phyloP scores from a whole-genome alignment of 2,113 vertebrate genomes.

The Bubo bubo region DNA sequence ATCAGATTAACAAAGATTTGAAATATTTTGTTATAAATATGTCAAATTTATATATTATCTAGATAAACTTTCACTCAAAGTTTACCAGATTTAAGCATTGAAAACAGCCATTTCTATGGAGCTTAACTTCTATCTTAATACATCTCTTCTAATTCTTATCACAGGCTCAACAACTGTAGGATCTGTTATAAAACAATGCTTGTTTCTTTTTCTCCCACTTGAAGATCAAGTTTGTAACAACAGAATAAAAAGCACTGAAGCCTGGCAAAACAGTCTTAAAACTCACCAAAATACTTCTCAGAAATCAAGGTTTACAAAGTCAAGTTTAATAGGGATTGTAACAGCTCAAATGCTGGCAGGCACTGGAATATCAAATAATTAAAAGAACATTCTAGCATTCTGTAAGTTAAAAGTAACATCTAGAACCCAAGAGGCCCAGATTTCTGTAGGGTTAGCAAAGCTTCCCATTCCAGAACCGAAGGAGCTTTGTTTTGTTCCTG shows the following conservation, averaged over 20 bases:
- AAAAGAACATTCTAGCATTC: slow-evolving; percentile 5
- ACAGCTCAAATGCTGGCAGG: not conserved
- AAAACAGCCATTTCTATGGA: not conserved
- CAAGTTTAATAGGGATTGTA: not conserved
- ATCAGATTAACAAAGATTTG: not conserved
- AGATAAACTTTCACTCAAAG: not conserved
- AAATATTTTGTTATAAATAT: not conserved
- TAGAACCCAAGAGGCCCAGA: not conserved
- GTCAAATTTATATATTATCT: not conserved
- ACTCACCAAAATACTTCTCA: slow-evolving; percentile 29
- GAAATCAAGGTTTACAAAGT: slow-evolving; percentile 21
- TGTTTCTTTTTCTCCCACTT: not conserved
- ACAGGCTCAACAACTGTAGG: not conserved
- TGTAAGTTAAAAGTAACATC: slow-evolving; percentile 19
- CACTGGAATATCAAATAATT: slow-evolving; percentile 1
- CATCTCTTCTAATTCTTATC: not conserved
- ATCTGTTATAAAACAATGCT: not conserved
- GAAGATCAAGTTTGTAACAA: not conserved
- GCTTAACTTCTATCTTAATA: not conserved
- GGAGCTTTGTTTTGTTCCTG: not conserved
- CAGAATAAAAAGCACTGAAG: not conserved
- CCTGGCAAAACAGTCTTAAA: slow-evolving; percentile 4
- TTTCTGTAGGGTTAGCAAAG: not conserved
- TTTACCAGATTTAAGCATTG: not conserved
- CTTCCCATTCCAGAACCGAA: slow-evolving; percentile 30